Percentiles rank a stretch among this genome's conserved stretches.
Evolutionary conservation across 2,113 vertebrate genomes (phyloP).

Genomic region (Cygnus atratus): DNA sequence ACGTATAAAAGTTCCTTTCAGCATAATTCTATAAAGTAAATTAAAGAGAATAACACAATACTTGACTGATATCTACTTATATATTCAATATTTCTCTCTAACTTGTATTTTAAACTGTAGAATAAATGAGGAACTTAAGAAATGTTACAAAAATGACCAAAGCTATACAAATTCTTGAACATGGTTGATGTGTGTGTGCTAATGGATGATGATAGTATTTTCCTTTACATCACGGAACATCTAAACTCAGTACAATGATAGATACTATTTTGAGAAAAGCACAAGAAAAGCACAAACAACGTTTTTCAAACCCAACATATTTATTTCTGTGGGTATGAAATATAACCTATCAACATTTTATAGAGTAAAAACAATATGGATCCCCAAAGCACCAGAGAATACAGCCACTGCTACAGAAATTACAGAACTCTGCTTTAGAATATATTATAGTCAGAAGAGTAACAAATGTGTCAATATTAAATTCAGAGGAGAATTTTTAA

Average conservation of each 20-base stretch:
- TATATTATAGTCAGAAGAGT: not conserved
- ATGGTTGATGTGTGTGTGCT: rapidly evolving
- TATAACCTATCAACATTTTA: not conserved
- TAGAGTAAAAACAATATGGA: not conserved
- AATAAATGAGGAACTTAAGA: not conserved
- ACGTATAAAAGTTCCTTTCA: not conserved
- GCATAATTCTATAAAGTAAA: not conserved
- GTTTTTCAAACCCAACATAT: not conserved
- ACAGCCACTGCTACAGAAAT: not conserved
- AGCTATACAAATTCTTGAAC: not conserved
- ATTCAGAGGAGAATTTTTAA: not conserved
- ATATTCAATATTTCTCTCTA: not conserved
- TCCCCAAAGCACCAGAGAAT: not conserved
- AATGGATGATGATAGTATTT: not conserved
- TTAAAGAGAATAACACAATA: not conserved
- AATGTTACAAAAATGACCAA: not conserved
- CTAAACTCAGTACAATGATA: not conserved
- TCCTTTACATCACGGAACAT: not conserved
- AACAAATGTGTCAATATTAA: not conserved
- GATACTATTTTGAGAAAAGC: not conserved
- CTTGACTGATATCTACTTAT: not conserved
- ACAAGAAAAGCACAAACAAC: not conserved
- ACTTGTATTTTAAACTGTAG: not conserved
- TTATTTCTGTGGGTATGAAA: not conserved
- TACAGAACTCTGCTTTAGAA: not conserved